These are phyloP conservation scores for Proctacanthus coquilletti DNA, from an alignment of 1,140 invertebrate genomes.

Conservation along the genomic window DNA sequence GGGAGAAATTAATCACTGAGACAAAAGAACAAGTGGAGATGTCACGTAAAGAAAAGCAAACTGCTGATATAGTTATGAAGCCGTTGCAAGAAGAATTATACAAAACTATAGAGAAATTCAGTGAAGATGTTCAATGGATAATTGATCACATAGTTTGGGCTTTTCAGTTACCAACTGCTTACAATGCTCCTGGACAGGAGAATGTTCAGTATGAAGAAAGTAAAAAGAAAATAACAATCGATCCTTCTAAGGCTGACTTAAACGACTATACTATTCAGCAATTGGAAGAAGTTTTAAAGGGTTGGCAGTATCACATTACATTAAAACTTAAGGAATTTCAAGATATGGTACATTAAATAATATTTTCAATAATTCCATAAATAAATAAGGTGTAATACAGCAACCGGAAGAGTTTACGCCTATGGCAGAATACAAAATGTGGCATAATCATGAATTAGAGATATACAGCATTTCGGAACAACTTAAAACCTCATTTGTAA, in stretches of 20 bases:
- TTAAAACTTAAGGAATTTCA: conserved; percentile 35
- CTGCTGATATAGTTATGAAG: conserved; percentile 12
- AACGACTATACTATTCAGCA: conserved; percentile 36
- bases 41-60: conserved; percentile 15
- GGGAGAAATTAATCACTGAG: conserved; percentile 21
- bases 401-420: conserved; percentile 51
- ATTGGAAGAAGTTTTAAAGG: conserved; percentile 43
- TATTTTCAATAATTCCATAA: background rate
- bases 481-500: conserved; percentile 50
- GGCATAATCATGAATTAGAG: conserved; percentile 59
- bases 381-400: conserved; percentile 7
- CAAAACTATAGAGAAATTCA: conserved; percentile 20
- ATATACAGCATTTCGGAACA: conserved; percentile 66
- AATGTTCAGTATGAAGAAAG: conserved; percentile 33
- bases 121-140: conserved; percentile 31
- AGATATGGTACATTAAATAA: conserved; percentile 33
- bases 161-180: conserved; percentile 43
- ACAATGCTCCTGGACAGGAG: conserved; percentile 29
- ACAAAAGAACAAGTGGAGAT: conserved; percentile 22
- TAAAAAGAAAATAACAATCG: conserved; percentile 31
- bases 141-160: conserved; percentile 50
- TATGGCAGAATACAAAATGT: conserved; percentile 66
- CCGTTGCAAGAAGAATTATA: conserved; percentile 18
- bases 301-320: conserved; percentile 48
- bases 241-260: conserved; percentile 31